Conservation (phyloP, 1,140 invertebrate genomes). For the Heliconius hewitsoni region DNA sequence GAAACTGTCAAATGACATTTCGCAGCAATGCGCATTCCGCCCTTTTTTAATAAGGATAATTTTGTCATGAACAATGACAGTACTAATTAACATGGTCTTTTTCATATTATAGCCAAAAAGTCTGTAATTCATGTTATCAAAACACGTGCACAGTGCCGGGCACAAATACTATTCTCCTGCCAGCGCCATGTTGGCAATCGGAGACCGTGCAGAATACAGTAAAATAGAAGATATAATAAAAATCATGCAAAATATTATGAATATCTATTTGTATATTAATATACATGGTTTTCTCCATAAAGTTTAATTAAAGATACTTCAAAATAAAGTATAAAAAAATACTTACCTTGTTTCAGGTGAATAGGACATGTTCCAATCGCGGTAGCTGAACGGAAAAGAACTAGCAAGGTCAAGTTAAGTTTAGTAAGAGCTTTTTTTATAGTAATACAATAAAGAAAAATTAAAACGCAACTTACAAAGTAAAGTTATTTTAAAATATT, state of each 20-base stretch:
- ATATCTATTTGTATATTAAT: conserved; percentile 9
- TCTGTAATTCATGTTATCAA: conserved; percentile 35
- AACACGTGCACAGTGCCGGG: conserved; percentile 75
- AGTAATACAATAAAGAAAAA: conserved; percentile 43
- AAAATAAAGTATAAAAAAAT: conserved; percentile 60
- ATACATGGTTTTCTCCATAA: conserved; percentile 24
- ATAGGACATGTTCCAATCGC: conserved; percentile 89
- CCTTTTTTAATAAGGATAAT: conserved; percentile 17
- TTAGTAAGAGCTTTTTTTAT: conserved; percentile 72
- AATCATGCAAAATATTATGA: conserved; percentile 1
- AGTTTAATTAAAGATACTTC: conserved; percentile 43
- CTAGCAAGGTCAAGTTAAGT: conserved; percentile 81
- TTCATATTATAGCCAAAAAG: neutral
- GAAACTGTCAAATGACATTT: conserved; percentile 54
- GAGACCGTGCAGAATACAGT: conserved; percentile 63
- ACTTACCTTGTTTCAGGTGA: conserved; percentile 88
- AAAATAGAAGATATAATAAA: conserved; percentile 32
- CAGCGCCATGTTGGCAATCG: conserved; percentile 88
- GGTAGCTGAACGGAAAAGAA: conserved; percentile 87
- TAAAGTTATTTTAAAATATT: conserved; percentile 51
- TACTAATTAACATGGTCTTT: neutral
- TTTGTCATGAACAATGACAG: conserved; percentile 8
- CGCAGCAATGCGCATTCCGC: conserved; percentile 23
- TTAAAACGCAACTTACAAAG: conserved; percentile 26
- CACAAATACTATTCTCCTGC: conserved; percentile 69